phyloP scores from a whole-genome alignment of 2,888 invertebrate species.

The Drosophila pseudotalamancana region DNA sequence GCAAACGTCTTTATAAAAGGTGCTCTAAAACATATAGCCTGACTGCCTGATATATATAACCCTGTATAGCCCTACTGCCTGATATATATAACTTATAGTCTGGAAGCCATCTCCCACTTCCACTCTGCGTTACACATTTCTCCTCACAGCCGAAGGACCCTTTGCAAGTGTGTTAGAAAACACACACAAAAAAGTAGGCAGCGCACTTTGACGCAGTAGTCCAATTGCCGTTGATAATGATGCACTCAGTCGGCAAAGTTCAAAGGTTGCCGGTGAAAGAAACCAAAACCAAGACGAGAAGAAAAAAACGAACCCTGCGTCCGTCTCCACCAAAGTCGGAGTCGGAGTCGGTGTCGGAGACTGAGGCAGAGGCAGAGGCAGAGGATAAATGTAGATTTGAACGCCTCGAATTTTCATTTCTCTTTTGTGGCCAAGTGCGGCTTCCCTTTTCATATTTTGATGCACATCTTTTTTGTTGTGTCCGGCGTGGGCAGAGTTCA shows the following conservation, averaged over 20 bases:
- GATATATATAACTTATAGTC: no score
- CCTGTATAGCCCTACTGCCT: no score
- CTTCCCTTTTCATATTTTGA: conserved; percentile 17
- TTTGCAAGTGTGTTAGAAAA: conserved; percentile 2
- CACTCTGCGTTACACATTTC: neutral
- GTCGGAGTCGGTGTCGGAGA: conserved; percentile 1
- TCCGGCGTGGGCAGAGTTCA: conserved; percentile 58
- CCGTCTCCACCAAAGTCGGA: conserved; percentile 31
- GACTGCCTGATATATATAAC: no score
- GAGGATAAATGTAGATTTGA: conserved; percentile 78
- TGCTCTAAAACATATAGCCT: no score
- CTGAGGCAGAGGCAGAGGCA: conserved; percentile 1
- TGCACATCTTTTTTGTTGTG: conserved; percentile 16
- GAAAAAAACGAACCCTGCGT: conserved; percentile 15
- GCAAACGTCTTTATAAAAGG: no score
- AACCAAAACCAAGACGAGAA: conserved; percentile 21
- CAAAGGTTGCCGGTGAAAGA: conserved; percentile 61
- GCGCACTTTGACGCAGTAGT: conserved; percentile 78
- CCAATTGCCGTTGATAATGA: conserved; percentile 81
- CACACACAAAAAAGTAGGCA: conserved; percentile 52
- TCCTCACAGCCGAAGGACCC: neutral
- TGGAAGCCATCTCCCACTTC: no score
- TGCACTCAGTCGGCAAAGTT: conserved; percentile 80
- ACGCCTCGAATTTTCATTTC: conserved; percentile 70
- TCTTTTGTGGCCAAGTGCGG: conserved; percentile 54